Evolutionary conservation across 2,888 invertebrate genomes (phyloP), one percentile per base, ranked within the genome.

Genomic region (Trissolcus brochymenae): DNA sequence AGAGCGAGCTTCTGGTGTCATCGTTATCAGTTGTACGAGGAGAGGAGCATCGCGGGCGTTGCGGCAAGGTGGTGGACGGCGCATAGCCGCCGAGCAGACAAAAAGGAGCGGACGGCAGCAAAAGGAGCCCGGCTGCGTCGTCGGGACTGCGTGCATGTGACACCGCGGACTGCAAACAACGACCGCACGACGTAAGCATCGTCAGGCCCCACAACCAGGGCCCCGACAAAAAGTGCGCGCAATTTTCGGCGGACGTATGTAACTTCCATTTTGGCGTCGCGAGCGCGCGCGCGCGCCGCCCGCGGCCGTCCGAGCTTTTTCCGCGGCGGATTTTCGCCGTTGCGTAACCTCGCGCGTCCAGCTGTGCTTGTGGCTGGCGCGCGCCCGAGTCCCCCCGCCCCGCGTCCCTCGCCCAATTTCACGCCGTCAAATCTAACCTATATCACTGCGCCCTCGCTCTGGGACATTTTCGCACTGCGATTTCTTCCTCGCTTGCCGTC

Each of bases 261-360:
- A 49, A 61, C 70, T 35, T 70, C 70, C 70, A 70, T 70, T 70
- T 70, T 70, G 61, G 70, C 61, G 70, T 62, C 70, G 66, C 54
- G 56, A n/a, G 56, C 55, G 61, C 61, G 65, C 71, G 62, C 71
- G 65, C 65, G 72, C 55, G 53, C 71, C 65, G 65, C 55, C 41
- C 71, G 57, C 40, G 41, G 55, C 66, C 62, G 16, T 17, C 53
- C 62, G 41, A 40, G 68, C 62, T 56, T 70, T 61, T 70, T 61
- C 70, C 61, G 61, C 70, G 70, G 64, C 54, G 64, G 59, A 43
- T 65, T 59, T 65, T 60, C 65, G 72, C 72, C 72, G 72, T 65
- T 65, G 72, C 72, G 72, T 65, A 73, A 65, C 72, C 35, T 51
- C 51, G 65, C 64, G 72, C 59, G 65, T 65, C 72, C 72, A 65